Base-by-base conservation (phyloP, 2,113 vertebrate genomes). In the Regulus satrapa region DNA sequence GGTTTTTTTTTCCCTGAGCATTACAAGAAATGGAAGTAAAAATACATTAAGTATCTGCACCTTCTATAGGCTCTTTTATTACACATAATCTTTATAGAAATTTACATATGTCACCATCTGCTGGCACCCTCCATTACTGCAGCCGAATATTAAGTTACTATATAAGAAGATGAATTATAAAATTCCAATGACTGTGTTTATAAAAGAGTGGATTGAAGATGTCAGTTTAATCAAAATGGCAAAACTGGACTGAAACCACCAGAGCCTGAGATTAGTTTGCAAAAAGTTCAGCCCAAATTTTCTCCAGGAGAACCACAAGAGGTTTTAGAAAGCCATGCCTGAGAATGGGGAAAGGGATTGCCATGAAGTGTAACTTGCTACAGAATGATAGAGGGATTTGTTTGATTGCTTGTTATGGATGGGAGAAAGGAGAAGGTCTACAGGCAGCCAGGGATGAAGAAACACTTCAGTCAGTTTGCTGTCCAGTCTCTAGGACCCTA, bases 71-170 rank as follows among this genome's bases (percentile, higher is more conserved):
- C 24, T 82, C 40, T 91, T 91, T 75, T 52, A 20, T 82, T 72
- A 62, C 34, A 34, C 36, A 68, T 73, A 85, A 66, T 62, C 48
- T 77, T 93, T 73, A 85, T 19, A 79, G 87, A 55, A 83, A 85
- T 79, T 85, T 92, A 79, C 51, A 43, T 52, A 59, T 48, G 84
- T 88, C 92, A 95, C 77, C 49, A 75, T 94, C 87, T 89, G 87
- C 84, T 89, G 93, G 74, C 52, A 78, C 54, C 87, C 87, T 95
- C 85, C 74, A 36, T 83, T 73, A 76, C 67, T 95, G 67, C 56
- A 46, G 34, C 40, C 63, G 49, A 55, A 24, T 38, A 58, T 61
- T 59, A 67, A 9, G 4, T 40, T 92, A 11, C 32, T 85, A 25
- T 56, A 38, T 38, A 51, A 51, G 18, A 64, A 62, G 54, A 54